A percentile compares a stretch with the other conserved stretches of the same genome.
phyloP scores from a whole-genome alignment of 2,888 invertebrate species.

The Apamea crenata region DNA sequence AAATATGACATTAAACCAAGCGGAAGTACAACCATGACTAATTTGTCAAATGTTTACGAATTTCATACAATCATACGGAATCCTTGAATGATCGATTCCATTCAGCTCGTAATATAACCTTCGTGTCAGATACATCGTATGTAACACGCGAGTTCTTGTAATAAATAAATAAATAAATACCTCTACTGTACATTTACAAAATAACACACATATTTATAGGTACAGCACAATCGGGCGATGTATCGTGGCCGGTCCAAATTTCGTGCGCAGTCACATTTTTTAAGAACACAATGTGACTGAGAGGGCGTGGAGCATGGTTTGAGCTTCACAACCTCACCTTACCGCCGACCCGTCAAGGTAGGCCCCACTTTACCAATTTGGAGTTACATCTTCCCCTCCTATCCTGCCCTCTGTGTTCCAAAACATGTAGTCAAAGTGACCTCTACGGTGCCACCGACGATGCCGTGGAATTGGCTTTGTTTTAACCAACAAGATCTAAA shows the following conservation, averaged over 20 bases:
- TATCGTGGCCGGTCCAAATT: neutral
- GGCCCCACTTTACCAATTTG: too few relatives aligned
- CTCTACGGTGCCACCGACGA: too few relatives aligned
- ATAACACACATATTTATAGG: neutral
- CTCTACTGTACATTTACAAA: neutral
- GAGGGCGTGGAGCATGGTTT: too few relatives aligned
- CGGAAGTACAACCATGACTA: constrained; percentile 32
- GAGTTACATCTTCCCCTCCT: too few relatives aligned
- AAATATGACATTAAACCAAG: constrained; percentile 14
- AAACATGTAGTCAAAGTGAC: too few relatives aligned
- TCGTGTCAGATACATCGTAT: constrained; percentile 46
- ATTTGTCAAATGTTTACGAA: constrained; percentile 31
- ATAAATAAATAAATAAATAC: constrained; percentile 50
- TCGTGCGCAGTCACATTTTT: neutral
- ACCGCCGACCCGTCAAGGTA: too few relatives aligned
- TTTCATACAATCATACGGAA: constrained; percentile 42
- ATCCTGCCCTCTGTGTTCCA: too few relatives aligned
- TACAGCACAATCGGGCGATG: neutral
- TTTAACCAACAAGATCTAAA: too few relatives aligned
- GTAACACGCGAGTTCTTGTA: constrained; percentile 51
- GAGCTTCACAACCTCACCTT: too few relatives aligned
- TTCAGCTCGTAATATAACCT: constrained; percentile 48
- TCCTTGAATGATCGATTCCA: constrained; percentile 52
- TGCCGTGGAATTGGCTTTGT: too few relatives aligned
- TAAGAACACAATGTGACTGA: neutral